These are phyloP conservation scores for Montipora cactus DNA, from an alignment of 64 coral and sea anemone species.

Conservation along the genomic window DNA sequence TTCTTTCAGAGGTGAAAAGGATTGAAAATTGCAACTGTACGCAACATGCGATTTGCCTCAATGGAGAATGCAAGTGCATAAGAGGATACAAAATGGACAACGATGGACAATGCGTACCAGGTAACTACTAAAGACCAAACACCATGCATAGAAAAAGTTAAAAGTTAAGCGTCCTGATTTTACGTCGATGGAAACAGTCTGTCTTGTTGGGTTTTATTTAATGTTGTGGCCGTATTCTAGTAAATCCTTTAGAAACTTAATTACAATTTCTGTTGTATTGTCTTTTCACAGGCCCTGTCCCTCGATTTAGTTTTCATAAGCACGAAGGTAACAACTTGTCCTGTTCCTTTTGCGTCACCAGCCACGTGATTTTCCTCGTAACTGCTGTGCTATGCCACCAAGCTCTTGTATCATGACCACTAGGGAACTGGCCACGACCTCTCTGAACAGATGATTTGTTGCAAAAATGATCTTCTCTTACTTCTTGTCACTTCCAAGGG, in stretches of 20 bases:
- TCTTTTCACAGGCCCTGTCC: not conserved
- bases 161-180: too few relatives aligned
- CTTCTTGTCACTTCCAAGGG: too few relatives aligned
- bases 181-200: too few relatives aligned
- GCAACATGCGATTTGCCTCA: not conserved
- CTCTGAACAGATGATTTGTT: not conserved
- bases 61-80: not conserved
- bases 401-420: not conserved
- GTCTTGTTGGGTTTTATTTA: too few relatives aligned
- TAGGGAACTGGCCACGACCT: not conserved
- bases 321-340: not conserved
- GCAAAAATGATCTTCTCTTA: too few relatives aligned
- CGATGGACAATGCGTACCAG: not conserved
- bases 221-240: too few relatives aligned
- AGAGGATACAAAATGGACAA: not conserved
- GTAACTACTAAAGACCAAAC: not conserved
- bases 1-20: not conserved
- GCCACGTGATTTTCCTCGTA: not conserved
- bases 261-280: not conserved
- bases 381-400: not conserved
- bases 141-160: too few relatives aligned
- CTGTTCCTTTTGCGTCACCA: not conserved
- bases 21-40: slow-evolving; percentile 3
- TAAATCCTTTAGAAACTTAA: not conserved
- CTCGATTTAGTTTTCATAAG: not conserved